phyloP scores from a whole-genome alignment of 2,797 vertebrate genomes.

The Thalassophryne amazonica region DNA sequence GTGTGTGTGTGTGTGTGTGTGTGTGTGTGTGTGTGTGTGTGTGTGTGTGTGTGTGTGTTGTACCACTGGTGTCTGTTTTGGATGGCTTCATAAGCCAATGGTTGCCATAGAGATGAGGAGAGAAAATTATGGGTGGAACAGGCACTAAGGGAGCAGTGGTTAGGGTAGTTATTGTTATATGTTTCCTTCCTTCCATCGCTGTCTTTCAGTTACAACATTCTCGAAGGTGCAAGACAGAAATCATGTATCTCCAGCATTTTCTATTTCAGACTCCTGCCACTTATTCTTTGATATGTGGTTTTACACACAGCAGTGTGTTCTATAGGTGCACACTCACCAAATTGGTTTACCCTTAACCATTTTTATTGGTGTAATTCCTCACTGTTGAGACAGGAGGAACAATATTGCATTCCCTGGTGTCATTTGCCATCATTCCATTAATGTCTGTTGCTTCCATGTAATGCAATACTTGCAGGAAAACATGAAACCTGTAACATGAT shows the following conservation, averaged over 20 bases:
- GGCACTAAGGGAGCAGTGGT: conserved; percentile 39
- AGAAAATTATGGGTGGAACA: conserved; percentile 49
- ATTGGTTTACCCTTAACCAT: conserved; percentile 42
- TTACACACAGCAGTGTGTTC: conserved; percentile 18
- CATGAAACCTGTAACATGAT: conserved; percentile 33
- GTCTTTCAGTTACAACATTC: conserved; percentile 7
- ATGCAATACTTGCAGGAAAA: conserved; percentile 28
- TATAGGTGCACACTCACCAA: neutral
- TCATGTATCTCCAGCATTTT: conserved; percentile 14
- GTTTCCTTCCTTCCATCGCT: conserved; percentile 16
- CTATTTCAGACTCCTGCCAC: conserved; percentile 6
- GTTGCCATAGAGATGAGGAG: conserved; percentile 74
- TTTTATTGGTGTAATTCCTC: conserved; percentile 66
- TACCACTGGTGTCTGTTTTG: neutral
- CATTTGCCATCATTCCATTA: conserved; percentile 57
- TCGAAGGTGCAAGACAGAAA: conserved; percentile 11
- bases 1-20: neutral
- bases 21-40: neutral
- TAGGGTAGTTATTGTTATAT: conserved; percentile 52
- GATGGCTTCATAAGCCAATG: conserved; percentile 42
- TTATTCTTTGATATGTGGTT: conserved; percentile 11
- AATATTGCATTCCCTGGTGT: conserved; percentile 27
- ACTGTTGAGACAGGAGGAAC: conserved; percentile 39
- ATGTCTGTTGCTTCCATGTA: conserved; percentile 50
- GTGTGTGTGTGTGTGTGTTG: neutral